phyloP scores from a whole-genome alignment of 2,888 invertebrate genomes.

The Lissonota sp. region DNA sequence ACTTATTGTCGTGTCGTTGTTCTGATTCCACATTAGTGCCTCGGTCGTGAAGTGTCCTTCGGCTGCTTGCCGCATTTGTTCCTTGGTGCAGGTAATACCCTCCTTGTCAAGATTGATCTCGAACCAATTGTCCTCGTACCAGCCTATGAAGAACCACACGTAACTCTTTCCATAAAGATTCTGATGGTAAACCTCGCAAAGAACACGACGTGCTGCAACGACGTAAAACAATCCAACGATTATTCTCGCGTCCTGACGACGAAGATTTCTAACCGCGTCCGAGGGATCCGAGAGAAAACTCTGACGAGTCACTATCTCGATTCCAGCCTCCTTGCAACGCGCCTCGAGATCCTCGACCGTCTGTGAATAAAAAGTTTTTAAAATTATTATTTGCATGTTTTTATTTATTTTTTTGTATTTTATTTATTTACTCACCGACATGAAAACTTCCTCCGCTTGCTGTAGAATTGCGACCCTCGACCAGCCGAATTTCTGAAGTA shows the following conservation, averaged over 20 bases:
- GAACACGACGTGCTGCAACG: slow-evolving; percentile 96
- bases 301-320: slow-evolving; percentile 98
- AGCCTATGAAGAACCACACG: slow-evolving; percentile 99
- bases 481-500: slow-evolving; percentile 99
- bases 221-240: slow-evolving; percentile 99
- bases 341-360: slow-evolving; percentile 99
- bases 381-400: too few relatives aligned
- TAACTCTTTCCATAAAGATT: slow-evolving; percentile 97
- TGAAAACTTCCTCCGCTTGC: slow-evolving; percentile 99
- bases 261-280: slow-evolving; percentile 97
- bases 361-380: slow-evolving; percentile 83
- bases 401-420: slow-evolving; percentile 73
- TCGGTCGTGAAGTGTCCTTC: slow-evolving; percentile 99
- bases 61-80: slow-evolving; percentile 97
- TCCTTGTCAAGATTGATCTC: slow-evolving; percentile 94
- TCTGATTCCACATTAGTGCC: slow-evolving; percentile 99
- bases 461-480: slow-evolving; percentile 98
- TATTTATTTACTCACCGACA: slow-evolving; percentile 88
- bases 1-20: slow-evolving; percentile 96
- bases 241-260: slow-evolving; percentile 98
- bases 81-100: slow-evolving; percentile 95
- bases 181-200: slow-evolving; percentile 98
- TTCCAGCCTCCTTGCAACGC: slow-evolving; percentile 95
- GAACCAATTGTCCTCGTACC: slow-evolving; percentile 99
- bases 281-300: slow-evolving; percentile 98